Evolutionary conservation across 2,113 vertebrate species (phyloP), one percentile per base, ranked within the genome.

Genomic region (Equus quagga): DNA sequence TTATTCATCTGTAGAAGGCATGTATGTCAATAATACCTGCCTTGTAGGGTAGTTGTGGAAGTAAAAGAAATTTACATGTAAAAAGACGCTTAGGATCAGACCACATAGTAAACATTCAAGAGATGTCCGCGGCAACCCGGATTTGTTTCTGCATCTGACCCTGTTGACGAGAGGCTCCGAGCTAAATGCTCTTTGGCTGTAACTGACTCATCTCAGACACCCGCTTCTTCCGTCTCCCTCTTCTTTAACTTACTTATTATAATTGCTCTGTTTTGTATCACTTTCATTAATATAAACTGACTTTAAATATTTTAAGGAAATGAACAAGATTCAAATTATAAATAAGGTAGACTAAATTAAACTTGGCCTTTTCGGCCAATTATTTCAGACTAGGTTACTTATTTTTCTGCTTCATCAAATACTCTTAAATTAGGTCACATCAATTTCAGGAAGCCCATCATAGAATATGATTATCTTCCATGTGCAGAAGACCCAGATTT

Each of bases 221-320:
- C 19, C 51, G 10, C 28, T 73, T 62, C 41, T 70, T 46, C 33
- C 60, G 23, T 26, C 5, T 51, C 33, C 7, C 8, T 62, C 58
- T 64, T 79, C 36, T 54, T 65, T 11, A 21, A 94, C 60, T 67
- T 70, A n/a, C 9, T 79, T 84, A 49, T 44, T 60, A 5, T 36
- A 65, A 31, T 73, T 51, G 18, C 19, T 86, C 75, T 65, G 1
- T 89, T 88, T 44, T 18, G 0, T 76, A 33, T 89, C 33, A 78
- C 15, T 49, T 78, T 70, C 72, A 60, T 78, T 87, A 81, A 82
- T 36, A 94, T 24, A 89, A 89, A 11, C 26, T 54, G 67, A 85
- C 33, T 85, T 76, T 70, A 84, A 80, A 11, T 79, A 81, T 64
- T n/a, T 91, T 8, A 75, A 97, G 56, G 15, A 90, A 87, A 95